Evolutionary conservation across 2,888 invertebrate species (phyloP), one percentile per base, ranked within the genome.

Genomic region (Trichogramma evanescens): DNA sequence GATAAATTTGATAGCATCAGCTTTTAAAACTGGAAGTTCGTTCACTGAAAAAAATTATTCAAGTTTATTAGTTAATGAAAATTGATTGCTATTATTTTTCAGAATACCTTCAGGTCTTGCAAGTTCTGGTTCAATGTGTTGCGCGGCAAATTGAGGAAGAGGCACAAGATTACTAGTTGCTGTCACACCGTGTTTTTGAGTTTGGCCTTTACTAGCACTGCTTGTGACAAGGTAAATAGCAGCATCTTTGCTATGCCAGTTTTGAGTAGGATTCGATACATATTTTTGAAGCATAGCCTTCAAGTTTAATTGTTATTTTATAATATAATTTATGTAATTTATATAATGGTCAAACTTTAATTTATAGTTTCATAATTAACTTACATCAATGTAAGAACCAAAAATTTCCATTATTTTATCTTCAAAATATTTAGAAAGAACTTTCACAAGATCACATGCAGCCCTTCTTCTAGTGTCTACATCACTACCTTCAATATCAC

Each of bases 401-500:
- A 95, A 94, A 64, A 93, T 91, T 67, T 86, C 84, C 81, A 93
- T 91, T 73, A 95, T 93, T 74, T 89, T 88, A 51, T 85, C 84
- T 76, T 95, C 95, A 77, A 93, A 95, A 72, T 91, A 89, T 68
- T 87, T 84, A 38, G 93, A 91, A 2, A 99, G 82, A 0, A 95
- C 91, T 74, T 91, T 90, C 38, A 99, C 97, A 58, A 99, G 84
- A 82, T 99, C 98, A 80, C 97, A 96, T 51, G 98, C 97, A 39
- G 99, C 93, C 65, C 98, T 83, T 39, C 99, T 84, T 55, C 99
- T 82, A 0, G 99, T 99, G 77, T 97, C 97, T 63, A 96, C 90
- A 80, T 99, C 99, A 6, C 96, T 95, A 5, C 98, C 98, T 81
- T 99, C 99, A 65, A 99, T 94, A 79, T 99, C 99, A 42, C 95